phyloP scores from a whole-genome alignment of 2,113 vertebrate species.

The Dasypus novemcinctus region DNA sequence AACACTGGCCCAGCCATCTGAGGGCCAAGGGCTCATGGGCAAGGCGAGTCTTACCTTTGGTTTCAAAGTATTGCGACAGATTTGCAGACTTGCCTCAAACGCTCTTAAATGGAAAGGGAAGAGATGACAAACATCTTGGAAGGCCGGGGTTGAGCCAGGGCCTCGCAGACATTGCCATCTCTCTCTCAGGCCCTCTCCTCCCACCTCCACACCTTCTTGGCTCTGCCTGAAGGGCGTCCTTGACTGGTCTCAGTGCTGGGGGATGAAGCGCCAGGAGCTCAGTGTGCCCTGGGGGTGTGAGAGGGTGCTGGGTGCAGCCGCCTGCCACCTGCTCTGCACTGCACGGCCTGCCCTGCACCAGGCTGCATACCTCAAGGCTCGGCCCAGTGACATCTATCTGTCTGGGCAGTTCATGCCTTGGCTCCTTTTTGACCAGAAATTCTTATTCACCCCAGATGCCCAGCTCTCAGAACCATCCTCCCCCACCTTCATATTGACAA shows the following conservation, averaged over 20 bases:
- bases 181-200: background rate
- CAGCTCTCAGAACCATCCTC: background rate
- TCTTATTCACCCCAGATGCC: background rate
- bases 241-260: background rate
- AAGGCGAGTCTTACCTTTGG: background rate
- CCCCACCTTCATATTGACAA: background rate
- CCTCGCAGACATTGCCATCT: background rate
- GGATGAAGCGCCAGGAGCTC: background rate
- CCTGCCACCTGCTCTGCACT: too few relatives aligned
- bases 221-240: background rate
- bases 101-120: background rate
- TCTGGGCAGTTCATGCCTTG: background rate
- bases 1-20: background rate
- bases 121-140: background rate
- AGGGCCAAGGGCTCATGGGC: background rate
- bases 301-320: too few relatives aligned
- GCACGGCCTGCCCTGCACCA: background rate
- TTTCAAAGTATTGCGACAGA: background rate
- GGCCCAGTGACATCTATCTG: background rate
- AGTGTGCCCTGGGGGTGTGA: too few relatives aligned
- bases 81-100: background rate
- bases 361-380: background rate
- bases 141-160: background rate
- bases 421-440: background rate
- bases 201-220: background rate